Evolutionary conservation across 35 echinoderm and acorn worm genomes (phyloP), one percentile per base, ranked within the genome.

Genomic region (Heliocidaris tuberculata): DNA sequence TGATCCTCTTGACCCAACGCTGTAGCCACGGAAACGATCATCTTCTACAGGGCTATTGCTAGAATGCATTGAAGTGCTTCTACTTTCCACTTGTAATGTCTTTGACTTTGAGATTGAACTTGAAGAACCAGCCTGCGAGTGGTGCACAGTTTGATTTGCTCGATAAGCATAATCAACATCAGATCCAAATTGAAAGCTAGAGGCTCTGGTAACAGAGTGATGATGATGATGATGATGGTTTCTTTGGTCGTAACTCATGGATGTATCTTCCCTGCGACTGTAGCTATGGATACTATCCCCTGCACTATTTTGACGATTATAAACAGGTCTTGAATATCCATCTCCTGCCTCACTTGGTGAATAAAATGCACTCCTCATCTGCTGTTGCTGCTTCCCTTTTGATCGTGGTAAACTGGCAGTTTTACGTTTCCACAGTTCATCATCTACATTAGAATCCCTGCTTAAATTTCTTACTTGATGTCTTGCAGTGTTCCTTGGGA

Each of bases 21-120:
- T 52, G 48, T 56, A 90, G 54, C 88, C 87, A 30, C 94, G 59
- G 56, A 92, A 92, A n/a, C 94, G 31, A 7, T 95, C 87, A 61
- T 91, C 52, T 21, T n/a, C 88, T 32, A 90, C 87, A 30, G n/a
- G 88, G 35, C 94, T 24, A 49, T 48, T 59, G n/a, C 91, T 93
- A 52, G 24, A 10, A 16, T 49, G 50, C 50, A 93, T 29, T 50
- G 91, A 56, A 24, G n/a, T 56, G 10, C 31, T 31, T 93, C 91
- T 93, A 31, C 31, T 12, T 59, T 93, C 91, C 16, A 27, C 24
- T 16, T 89, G 87, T n/a, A 78, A 78, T 78, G 65, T 78, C 65
- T 24, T 78, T n/a, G n/a, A n/a, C n/a, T n/a, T n/a, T 78, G 65
- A 60, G 12, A 15, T 13, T 0, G 42, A 93, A 49, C 5, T 32